Conservation (phyloP, 2,113 vertebrate genomes). For the Gallinago media region DNA sequence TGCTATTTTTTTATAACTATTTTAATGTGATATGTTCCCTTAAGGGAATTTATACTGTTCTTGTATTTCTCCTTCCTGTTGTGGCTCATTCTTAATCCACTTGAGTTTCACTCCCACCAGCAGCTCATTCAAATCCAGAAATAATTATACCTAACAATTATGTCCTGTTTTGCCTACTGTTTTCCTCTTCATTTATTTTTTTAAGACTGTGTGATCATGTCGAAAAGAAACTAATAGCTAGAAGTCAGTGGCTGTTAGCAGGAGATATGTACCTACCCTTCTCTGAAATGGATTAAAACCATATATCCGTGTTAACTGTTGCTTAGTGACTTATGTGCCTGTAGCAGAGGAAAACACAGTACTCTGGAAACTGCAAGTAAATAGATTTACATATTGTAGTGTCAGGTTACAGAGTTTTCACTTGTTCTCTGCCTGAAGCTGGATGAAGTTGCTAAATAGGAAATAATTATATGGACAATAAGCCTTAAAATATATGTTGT, state of each 20-base stretch:
- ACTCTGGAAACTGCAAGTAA: background rate
- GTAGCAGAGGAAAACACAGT: background rate
- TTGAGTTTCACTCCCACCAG: background rate
- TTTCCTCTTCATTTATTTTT: background rate
- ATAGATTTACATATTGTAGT: background rate
- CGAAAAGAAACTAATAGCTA: background rate
- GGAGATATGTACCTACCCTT: background rate
- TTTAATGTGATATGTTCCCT: background rate
- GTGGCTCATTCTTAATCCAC: background rate
- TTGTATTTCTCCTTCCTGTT: background rate
- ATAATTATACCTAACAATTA: background rate
- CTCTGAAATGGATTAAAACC: background rate
- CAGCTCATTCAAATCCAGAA: background rate
- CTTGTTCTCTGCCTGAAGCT: background rate
- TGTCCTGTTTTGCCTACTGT: background rate
- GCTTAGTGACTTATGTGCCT: constrained; percentile 7
- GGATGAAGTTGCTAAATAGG: background rate
- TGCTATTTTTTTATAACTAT: background rate
- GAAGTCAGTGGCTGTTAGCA: background rate
- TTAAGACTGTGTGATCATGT: background rate
- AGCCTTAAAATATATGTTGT: background rate
- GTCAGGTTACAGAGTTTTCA: background rate
- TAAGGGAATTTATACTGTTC: background rate
- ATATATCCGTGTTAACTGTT: background rate
- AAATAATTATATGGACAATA: background rate